phyloP scores from a whole-genome alignment of 2,797 vertebrate genomes.

The Chrosomus eos region DNA sequence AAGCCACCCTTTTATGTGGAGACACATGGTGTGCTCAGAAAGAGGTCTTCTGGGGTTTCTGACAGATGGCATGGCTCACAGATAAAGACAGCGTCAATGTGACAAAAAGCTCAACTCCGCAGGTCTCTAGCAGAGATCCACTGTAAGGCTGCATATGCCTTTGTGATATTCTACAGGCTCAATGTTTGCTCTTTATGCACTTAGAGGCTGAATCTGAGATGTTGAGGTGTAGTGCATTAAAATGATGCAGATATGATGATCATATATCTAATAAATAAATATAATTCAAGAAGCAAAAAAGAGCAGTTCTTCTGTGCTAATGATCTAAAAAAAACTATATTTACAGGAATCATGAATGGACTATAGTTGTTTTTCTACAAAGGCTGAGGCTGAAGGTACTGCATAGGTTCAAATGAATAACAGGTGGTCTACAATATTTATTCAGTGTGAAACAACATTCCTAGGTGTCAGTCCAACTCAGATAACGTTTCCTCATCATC shows the following conservation, averaged over 20 bases:
- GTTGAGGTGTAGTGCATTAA: background rate
- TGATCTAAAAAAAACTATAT: background rate
- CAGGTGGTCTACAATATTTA: slow-evolving; percentile 5
- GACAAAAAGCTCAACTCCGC: slow-evolving; percentile 52
- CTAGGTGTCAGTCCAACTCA: background rate
- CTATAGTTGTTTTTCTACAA: background rate
- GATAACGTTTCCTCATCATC: slow-evolving; percentile 23
- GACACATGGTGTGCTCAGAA: slow-evolving; percentile 60
- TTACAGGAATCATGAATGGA: background rate
- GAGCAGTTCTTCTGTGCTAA: background rate
- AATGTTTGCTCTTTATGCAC: slow-evolving; percentile 14
- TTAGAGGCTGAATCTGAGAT: background rate
- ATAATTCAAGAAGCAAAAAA: background rate
- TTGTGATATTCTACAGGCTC: slow-evolving; percentile 12
- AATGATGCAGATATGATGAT: background rate
- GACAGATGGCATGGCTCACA: slow-evolving; percentile 61
- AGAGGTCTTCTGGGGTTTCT: slow-evolving; percentile 61
- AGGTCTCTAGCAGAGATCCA: slow-evolving; percentile 42
- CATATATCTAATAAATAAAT: background rate
- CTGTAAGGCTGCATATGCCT: slow-evolving; percentile 21
- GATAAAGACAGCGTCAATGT: slow-evolving; percentile 56
- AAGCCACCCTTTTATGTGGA: slow-evolving; percentile 61
- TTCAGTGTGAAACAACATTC: slow-evolving; percentile 1
- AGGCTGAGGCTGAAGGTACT: background rate
- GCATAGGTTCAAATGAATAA: background rate